Conservation (phyloP, 2,797 vertebrate genomes). For the Aldrovandia affinis region DNA sequence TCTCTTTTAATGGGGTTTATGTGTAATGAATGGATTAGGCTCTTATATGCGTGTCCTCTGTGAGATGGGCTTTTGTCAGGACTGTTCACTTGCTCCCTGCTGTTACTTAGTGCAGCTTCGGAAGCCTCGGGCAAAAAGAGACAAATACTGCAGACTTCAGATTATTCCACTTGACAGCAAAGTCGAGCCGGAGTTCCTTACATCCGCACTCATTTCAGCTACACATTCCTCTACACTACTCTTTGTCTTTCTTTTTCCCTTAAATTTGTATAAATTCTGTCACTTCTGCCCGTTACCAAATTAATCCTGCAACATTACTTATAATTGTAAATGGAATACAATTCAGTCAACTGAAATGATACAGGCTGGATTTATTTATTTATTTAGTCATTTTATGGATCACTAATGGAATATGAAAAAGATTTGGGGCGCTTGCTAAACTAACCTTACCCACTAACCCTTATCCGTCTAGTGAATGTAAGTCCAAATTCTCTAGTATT, state of each 20-base stretch:
- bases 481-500: too few species aligned
- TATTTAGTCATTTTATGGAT: not conserved
- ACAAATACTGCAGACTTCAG: not conserved
- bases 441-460: not conserved
- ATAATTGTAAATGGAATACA: not conserved
- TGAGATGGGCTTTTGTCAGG: not conserved
- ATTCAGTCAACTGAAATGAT: not conserved
- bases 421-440: not conserved
- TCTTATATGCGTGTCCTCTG: not conserved
- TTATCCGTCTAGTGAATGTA: too few species aligned
- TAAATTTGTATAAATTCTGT: not conserved
- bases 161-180: constrained; percentile 1
- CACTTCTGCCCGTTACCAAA: not conserved
- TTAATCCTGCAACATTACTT: not conserved
- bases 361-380: not conserved
- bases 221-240: not conserved
- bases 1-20: not conserved
- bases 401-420: not conserved
- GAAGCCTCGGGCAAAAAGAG: not conserved
- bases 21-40: not conserved
- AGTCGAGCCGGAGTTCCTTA: not conserved
- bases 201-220: not conserved
- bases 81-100: not conserved
- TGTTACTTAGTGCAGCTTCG: not conserved
- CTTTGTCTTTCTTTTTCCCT: not conserved